A percentile compares a stretch with the other conserved stretches of the same genome.
Conservation (phyloP, 2,797 vertebrate genomes). For the Galagoides demidoff region DNA sequence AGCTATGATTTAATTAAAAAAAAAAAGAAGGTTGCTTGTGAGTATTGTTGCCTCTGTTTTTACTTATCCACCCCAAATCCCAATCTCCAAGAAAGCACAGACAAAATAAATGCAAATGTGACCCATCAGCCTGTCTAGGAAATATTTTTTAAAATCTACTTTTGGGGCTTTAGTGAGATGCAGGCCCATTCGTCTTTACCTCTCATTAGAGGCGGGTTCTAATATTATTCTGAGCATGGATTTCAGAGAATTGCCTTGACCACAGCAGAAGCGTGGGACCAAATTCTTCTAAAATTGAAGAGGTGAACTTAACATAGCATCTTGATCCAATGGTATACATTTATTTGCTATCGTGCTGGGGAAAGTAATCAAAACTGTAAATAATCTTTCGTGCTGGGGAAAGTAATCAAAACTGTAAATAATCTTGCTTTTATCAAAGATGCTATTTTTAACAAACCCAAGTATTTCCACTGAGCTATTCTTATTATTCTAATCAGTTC, state of each 20-base stretch:
- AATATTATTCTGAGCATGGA: not conserved
- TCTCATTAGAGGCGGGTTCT: not conserved
- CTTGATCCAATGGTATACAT: not conserved
- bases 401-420: not conserved
- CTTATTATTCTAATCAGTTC: conserved; percentile 1
- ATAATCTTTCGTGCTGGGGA: not conserved
- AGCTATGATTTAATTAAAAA: too few species aligned
- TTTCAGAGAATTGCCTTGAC: not conserved
- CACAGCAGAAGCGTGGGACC: not conserved
- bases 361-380: not conserved
- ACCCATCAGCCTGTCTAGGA: not conserved
- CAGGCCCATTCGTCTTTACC: not conserved
- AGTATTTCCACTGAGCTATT: not conserved
- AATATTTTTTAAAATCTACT: not conserved
- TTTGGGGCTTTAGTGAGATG: not conserved
- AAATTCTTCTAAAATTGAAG: not conserved
- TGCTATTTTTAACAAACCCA: conserved; percentile 17
- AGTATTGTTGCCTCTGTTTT: not conserved
- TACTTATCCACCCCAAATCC: not conserved
- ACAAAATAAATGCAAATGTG: not conserved
- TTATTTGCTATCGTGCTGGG: not conserved
- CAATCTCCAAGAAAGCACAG: not conserved
- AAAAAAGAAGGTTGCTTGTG: not conserved
- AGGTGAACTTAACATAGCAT: not conserved
- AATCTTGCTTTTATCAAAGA: conserved; percentile 29